These are phyloP conservation scores for Mustelus asterias DNA, from an alignment of 2,113 vertebrate species.

Conservation along the genomic window DNA sequence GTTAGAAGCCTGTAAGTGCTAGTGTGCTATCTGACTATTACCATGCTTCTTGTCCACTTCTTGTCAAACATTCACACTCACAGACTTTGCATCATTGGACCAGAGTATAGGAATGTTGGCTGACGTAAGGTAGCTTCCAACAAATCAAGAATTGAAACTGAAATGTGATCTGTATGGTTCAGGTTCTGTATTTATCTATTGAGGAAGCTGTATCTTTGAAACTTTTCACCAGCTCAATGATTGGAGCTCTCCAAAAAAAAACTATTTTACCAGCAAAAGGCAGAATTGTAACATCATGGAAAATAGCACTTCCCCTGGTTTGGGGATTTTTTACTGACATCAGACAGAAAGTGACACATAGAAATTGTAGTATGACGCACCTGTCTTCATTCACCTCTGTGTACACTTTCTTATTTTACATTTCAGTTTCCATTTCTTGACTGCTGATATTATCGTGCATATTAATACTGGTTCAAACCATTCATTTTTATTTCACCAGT, in stretches of 20 bases:
- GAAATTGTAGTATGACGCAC: background rate
- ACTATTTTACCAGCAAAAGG: background rate
- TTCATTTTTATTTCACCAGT: background rate
- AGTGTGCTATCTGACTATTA: background rate
- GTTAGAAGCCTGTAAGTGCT: background rate
- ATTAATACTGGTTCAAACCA: background rate
- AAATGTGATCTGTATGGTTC: background rate
- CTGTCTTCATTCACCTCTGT: background rate
- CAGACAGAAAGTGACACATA: background rate
- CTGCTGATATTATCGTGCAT: background rate
- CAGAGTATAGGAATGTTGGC: background rate
- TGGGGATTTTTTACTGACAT: background rate
- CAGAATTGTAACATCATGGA: background rate
- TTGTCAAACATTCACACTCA: background rate
- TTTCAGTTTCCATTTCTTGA: background rate
- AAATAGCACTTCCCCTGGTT: background rate
- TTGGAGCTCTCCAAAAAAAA: background rate
- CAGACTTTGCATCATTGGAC: background rate
- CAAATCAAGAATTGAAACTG: background rate
- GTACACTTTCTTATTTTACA: background rate
- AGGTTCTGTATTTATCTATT: background rate
- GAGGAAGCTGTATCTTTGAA: background rate
- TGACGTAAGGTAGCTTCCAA: background rate
- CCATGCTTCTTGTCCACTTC: background rate
- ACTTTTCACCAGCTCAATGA: background rate